Evolutionary conservation across 1,140 invertebrate genomes (phyloP).

Genomic region (Drosophila bipectinata): DNA sequence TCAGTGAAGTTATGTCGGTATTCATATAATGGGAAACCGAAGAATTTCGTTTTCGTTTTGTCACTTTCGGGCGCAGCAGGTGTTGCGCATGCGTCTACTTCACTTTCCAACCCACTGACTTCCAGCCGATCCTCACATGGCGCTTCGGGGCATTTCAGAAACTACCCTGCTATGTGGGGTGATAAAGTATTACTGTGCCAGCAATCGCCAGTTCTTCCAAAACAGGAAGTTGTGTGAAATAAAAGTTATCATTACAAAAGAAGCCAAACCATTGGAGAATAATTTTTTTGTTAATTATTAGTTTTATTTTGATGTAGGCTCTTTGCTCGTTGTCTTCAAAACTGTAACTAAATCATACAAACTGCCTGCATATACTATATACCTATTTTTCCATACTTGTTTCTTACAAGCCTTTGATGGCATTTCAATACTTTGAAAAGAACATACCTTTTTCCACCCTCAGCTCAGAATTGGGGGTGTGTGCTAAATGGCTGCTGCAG

Average conservation of each 20-base stretch:
- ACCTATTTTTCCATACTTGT: too few species aligned
- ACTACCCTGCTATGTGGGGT: background rate
- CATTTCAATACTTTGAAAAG: constrained; percentile 1
- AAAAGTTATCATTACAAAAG: background rate
- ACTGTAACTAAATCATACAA: too few species aligned
- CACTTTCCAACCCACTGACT: constrained; percentile 66
- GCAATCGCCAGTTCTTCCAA: background rate
- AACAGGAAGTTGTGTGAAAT: background rate
- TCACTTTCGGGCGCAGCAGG: constrained; percentile 62
- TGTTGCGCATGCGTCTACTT: constrained; percentile 43
- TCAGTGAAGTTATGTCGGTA: too few species aligned
- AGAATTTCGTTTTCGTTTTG: constrained; percentile 56
- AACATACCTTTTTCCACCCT: background rate
- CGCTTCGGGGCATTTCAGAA: constrained; percentile 4
- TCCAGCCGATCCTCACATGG: constrained; percentile 37
- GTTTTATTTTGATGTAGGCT: too few species aligned
- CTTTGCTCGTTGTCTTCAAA: too few species aligned
- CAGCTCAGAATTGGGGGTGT: constrained; percentile 10
- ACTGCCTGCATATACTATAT: too few species aligned
- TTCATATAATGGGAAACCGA: background rate
- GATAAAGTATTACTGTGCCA: constrained; percentile 17
- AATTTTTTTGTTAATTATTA: background rate
- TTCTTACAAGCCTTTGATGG: background rate
- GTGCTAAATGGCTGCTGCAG: constrained; percentile 11
- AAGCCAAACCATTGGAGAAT: background rate